These are phyloP conservation scores for Phengaris alcon DNA, from an alignment of 2,888 invertebrate genomes.

Conservation along the genomic window DNA sequence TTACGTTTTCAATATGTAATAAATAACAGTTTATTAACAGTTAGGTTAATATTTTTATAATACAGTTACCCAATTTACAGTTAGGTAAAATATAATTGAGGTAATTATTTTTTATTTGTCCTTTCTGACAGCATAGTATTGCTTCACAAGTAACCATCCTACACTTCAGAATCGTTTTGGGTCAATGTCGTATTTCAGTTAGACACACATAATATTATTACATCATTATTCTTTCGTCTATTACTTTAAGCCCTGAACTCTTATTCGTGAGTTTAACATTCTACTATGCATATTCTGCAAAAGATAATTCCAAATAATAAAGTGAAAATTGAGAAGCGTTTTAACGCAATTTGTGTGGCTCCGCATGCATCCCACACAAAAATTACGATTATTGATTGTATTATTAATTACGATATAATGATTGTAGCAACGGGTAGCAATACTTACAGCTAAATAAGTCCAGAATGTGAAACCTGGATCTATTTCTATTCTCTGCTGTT, in stretches of 20 bases:
- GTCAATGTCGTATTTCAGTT: constrained; percentile 3
- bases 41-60: no score
- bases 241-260: not conserved
- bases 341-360: not conserved
- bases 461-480: constrained; percentile 85
- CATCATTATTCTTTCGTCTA: constrained; percentile 5
- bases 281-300: not conserved
- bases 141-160: no score
- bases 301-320: not conserved
- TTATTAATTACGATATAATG: no score
- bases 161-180: not conserved
- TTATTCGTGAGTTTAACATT: not conserved
- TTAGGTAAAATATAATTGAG: no score
- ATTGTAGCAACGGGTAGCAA: not conserved
- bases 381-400: no score
- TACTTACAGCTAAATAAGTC: constrained; percentile 82
- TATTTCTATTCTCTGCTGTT: constrained; percentile 78
- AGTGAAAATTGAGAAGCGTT: not conserved
- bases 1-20: no score
- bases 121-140: no score
- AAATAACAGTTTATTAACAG: no score
- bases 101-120: no score
- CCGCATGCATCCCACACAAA: not conserved
- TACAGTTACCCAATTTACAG: no score
- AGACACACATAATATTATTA: not conserved